Conservation (phyloP, 2,888 invertebrate species). For the Temnothorax ravouxi region DNA sequence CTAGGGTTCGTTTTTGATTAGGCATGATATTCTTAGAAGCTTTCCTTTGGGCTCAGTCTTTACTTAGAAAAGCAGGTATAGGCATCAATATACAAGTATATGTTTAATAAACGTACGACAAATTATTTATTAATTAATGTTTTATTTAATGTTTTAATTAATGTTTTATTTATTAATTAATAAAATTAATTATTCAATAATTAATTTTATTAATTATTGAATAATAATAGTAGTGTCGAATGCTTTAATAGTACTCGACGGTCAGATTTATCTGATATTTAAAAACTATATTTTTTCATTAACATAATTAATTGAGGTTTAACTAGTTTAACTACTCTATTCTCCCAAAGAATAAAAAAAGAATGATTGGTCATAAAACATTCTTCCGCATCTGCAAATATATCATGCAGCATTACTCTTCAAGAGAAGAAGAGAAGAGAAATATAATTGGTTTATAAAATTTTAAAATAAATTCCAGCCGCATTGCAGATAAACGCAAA, state of each 20-base stretch:
- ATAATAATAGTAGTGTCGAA: not conserved
- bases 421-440: no score
- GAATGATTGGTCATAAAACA: not conserved
- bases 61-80: not conserved
- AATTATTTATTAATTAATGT: conserved; percentile 12
- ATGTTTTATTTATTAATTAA: no score
- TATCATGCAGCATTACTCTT: not conserved
- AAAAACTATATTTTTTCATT: no score
- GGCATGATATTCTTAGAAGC: not conserved
- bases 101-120: not conserved
- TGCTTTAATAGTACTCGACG: not conserved
- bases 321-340: no score
- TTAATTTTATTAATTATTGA: conserved; percentile 10
- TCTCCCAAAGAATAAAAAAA: no score
- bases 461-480: no score
- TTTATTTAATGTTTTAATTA: no score
- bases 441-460: not conserved
- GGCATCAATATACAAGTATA: not conserved
- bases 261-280: no score
- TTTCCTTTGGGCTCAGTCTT: not conserved
- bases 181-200: no score
- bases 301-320: no score
- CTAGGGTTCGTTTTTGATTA: not conserved
- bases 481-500: no score
- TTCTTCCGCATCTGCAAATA: not conserved